phyloP scores from a whole-genome alignment of 2,797 vertebrate species.

The Gymnodraco acuticeps region DNA sequence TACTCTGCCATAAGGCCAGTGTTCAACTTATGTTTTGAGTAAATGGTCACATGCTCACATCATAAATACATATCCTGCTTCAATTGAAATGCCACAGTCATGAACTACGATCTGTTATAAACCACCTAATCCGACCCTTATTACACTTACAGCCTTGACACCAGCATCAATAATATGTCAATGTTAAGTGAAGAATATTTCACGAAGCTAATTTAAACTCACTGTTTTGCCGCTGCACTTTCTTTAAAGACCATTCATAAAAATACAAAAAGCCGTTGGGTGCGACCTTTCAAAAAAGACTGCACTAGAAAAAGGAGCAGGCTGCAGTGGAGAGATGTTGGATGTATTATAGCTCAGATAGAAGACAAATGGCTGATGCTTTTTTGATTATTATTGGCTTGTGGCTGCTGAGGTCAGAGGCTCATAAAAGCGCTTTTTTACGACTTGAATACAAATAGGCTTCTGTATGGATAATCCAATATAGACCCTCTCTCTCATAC shows the following conservation, averaged over 20 bases:
- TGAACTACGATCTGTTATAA: background rate
- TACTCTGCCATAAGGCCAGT: too few species aligned
- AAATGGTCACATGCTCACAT: background rate
- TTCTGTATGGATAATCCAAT: constrained; percentile 32
- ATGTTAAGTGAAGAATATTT: constrained; percentile 18
- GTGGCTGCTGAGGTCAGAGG: constrained; percentile 30
- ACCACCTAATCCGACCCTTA: constrained; percentile 19
- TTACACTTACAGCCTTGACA: background rate
- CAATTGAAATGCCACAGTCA: constrained; percentile 1
- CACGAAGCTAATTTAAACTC: background rate
- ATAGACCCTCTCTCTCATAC: constrained; percentile 5
- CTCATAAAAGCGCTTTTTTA: constrained; percentile 22
- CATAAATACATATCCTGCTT: background rate
- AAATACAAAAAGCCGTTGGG: background rate
- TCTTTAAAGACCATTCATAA: constrained; percentile 13
- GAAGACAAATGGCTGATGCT: constrained; percentile 18
- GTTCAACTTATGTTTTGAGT: background rate
- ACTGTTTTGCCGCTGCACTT: constrained; percentile 3
- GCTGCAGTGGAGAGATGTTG: constrained; percentile 1
- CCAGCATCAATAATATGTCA: constrained; percentile 7
- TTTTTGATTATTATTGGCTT: constrained; percentile 34
- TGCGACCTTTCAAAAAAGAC: background rate
- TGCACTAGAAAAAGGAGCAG: background rate
- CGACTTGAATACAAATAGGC: constrained; percentile 32
- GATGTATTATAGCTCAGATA: constrained; percentile 8